Conservation (phyloP, 2,797 vertebrate genomes). For the Notolepis coatsorum region DNA sequence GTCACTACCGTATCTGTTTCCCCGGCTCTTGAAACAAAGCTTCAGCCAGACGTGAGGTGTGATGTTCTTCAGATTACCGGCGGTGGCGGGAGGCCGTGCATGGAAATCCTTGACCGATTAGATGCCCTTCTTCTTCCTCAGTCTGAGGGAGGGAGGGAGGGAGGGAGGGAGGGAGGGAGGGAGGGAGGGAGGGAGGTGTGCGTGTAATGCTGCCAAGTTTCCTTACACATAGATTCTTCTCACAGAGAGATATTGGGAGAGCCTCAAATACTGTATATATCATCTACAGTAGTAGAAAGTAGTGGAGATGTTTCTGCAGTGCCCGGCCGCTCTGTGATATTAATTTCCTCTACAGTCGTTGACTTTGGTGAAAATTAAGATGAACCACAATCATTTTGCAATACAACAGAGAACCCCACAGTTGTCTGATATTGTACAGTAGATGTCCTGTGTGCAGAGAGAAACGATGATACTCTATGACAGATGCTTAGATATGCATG, state of each 20-base stretch:
- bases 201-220: conserved; percentile 42
- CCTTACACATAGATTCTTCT: no score
- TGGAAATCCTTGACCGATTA: conserved; percentile 73
- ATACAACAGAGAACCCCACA: no score
- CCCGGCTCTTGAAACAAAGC: conserved; percentile 75
- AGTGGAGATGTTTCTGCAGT: neutral
- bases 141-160: conserved; percentile 33
- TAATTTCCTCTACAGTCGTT: neutral
- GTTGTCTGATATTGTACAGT: no score
- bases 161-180: neutral
- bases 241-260: conserved; percentile 39
- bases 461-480: no score
- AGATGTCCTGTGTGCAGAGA: no score
- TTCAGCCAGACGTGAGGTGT: conserved; percentile 55
- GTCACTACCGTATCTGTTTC: conserved; percentile 75
- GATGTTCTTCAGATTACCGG: conserved; percentile 73
- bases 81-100: conserved; percentile 65
- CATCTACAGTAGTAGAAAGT: neutral
- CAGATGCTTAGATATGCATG: no score
- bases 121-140: conserved; percentile 68
- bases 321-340: no score
- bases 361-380: no score
- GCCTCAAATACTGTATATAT: neutral
- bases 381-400: no score
- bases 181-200: conserved; percentile 18